Evolutionary conservation across 2,888 invertebrate genomes (phyloP).

Genomic region (Lymantria monacha): DNA sequence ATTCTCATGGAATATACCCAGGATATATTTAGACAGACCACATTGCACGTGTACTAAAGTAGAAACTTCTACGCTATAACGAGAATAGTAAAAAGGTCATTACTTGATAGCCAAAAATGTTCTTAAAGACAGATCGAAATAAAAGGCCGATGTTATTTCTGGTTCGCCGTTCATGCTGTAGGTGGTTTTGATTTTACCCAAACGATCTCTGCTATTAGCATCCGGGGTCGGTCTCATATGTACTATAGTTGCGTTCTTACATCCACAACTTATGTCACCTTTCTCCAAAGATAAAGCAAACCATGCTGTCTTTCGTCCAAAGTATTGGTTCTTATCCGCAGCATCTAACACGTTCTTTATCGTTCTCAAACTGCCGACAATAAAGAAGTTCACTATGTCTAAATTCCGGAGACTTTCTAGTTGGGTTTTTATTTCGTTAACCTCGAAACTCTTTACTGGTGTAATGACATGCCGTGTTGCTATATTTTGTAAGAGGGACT

Average conservation of each 20-base stretch:
- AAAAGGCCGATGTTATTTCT: conserved; percentile 91
- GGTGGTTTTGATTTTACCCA: conserved; percentile 86
- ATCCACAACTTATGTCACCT: conserved; percentile 87
- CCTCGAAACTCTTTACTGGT: conserved; percentile 80
- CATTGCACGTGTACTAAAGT: conserved; percentile 52
- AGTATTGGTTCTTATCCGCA: conserved; percentile 88
- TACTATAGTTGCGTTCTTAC: conserved; percentile 89
- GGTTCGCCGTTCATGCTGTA: conserved; percentile 88
- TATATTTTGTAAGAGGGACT: conserved; percentile 93
- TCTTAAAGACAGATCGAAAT: conserved; percentile 91
- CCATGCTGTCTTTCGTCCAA: conserved; percentile 94
- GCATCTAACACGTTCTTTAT: conserved; percentile 86
- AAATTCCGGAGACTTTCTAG: conserved; percentile 88
- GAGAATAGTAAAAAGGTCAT: conserved; percentile 63
- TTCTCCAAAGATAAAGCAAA: conserved; percentile 90
- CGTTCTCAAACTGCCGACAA: conserved; percentile 88
- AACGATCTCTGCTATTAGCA: conserved; percentile 85
- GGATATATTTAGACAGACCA: conserved; percentile 64
- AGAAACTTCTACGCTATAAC: conserved; percentile 50
- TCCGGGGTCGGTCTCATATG: conserved; percentile 88
- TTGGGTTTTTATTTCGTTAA: conserved; percentile 85
- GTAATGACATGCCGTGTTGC: conserved; percentile 95
- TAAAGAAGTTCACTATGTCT: conserved; percentile 94
- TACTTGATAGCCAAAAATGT: conserved; percentile 89
- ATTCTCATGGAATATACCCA: conserved; percentile 66